Evolutionary conservation across 2,113 vertebrate genomes (phyloP), one percentile per base, ranked within the genome.

Genomic region (Hemibagrus wyckioides): DNA sequence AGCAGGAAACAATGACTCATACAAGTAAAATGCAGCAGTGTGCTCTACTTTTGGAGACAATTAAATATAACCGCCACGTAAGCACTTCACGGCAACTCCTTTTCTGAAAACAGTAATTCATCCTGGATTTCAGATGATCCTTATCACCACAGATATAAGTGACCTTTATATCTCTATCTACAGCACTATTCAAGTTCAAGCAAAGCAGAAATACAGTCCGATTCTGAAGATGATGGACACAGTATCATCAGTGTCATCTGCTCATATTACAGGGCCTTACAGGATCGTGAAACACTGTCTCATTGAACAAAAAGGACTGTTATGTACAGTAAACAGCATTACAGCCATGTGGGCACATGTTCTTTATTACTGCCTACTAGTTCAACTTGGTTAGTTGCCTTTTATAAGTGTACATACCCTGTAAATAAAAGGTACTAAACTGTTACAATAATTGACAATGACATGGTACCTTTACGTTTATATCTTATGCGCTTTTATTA

Each of bases 41-140:
- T 48, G 67, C 41, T 57, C 44, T 56, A 67, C 19, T 82, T 69
- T 86, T 44, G 10, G 23, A 75, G 36, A 82, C 52, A 71, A 39
- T 86, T 67, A 86, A 73, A 82, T 82, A 73, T 86, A 81, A 71
- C 79, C 23, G 28, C 25, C 85, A 71, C 25, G 52, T 57, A 81
- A 82, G 65, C 65, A 50, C 67, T 61, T 82, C 39, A 50, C 56
- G 28, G 21, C 28, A 39, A 52, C n/a, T 69, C n/a, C 28, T 52
- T 36, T 36, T 25, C 28, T 17, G n/a, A 5, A 10, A 30, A 61
- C 6, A 67, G 63, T 30, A 56, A 23, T 30, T 61, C 44, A 69
- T 48, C 10, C 61, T 69, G 41, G 2, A 50, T 52, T 69, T 30
- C 36, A 10, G 63, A 48, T 48, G 19, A 54, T 54, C 39, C 14